Percentiles rank a stretch among this genome's conserved stretches.
Evolutionary conservation across 2,113 vertebrate genomes (phyloP).

Genomic region (Sciurus niger): DNA sequence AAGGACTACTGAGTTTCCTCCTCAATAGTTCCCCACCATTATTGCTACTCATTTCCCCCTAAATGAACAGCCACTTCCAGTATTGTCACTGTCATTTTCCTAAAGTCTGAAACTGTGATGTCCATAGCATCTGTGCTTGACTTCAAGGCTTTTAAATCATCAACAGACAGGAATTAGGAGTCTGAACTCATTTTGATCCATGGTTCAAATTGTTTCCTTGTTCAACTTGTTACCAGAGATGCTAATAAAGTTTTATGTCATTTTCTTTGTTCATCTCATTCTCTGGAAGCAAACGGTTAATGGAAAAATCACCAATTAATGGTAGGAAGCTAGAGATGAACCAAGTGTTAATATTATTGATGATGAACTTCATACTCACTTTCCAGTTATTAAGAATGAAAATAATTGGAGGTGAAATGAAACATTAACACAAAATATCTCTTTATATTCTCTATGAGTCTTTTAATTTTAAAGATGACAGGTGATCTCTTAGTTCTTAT

Average conservation of each 20-base stretch:
- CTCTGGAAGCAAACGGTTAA: slow-evolving; percentile 6
- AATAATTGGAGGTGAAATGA: not conserved
- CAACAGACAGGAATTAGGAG: not conserved
- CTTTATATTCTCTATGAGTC: slow-evolving; percentile 10
- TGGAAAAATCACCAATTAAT: not conserved
- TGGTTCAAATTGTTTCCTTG: slow-evolving; percentile 24
- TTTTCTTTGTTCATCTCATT: slow-evolving; percentile 38
- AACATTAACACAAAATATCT: not conserved
- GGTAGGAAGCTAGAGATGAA: not conserved
- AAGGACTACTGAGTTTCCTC: not conserved
- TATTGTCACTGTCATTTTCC: not conserved
- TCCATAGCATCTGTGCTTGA: not conserved
- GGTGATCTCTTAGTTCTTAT: not conserved
- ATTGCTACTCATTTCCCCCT: not conserved
- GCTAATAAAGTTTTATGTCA: not conserved
- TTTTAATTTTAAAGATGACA: slow-evolving; percentile 52
- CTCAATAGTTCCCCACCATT: not conserved
- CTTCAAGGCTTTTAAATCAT: slow-evolving; percentile 18
- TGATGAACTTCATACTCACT: not conserved
- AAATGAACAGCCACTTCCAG: not conserved
- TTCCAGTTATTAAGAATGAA: not conserved
- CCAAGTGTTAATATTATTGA: not conserved
- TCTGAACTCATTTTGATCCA: slow-evolving; percentile 17
- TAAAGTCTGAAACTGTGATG: not conserved
- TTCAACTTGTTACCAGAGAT: not conserved